A percentile compares a stretch with the other conserved stretches of the same genome.
phyloP scores from a whole-genome alignment of 2,888 invertebrate species.

The Melitaea athalia region DNA sequence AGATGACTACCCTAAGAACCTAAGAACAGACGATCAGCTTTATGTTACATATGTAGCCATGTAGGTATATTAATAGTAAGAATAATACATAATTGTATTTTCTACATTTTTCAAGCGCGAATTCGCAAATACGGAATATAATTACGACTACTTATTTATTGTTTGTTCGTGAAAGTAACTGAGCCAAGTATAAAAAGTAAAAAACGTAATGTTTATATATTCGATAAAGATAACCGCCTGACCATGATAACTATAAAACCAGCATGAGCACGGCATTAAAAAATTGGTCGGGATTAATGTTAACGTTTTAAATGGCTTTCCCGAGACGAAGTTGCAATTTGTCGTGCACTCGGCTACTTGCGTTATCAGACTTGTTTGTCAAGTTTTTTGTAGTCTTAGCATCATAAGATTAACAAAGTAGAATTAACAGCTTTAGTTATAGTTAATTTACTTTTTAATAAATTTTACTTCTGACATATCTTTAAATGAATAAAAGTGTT shows the following conservation, averaged over 20 bases:
- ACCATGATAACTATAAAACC: constrained; percentile 21
- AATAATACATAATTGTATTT: too few relatives aligned
- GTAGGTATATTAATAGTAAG: too few relatives aligned
- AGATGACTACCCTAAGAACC: too few relatives aligned
- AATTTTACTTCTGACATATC: background rate
- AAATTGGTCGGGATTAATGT: constrained; percentile 24
- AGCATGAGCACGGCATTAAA: constrained; percentile 19
- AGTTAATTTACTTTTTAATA: background rate
- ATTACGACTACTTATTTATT: background rate
- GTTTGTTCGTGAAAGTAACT: background rate
- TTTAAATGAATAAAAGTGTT: constrained; percentile 6
- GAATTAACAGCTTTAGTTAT: background rate
- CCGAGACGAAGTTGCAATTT: constrained; percentile 42
- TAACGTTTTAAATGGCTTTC: constrained; percentile 31
- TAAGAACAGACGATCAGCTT: too few relatives aligned
- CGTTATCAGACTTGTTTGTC: constrained; percentile 46
- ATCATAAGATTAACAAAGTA: constrained; percentile 10
- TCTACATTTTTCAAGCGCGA: too few relatives aligned
- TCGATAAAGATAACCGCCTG: constrained; percentile 11
- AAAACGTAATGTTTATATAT: background rate
- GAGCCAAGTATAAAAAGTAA: background rate
- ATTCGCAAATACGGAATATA: too few relatives aligned
- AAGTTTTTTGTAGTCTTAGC: constrained; percentile 41
- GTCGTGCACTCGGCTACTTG: constrained; percentile 52
- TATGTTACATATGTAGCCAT: too few relatives aligned